Percentiles rank a stretch among this genome's conserved stretches.
Conservation (phyloP, 2,797 vertebrate genomes). For the Paedocypris micromegethes region DNA sequence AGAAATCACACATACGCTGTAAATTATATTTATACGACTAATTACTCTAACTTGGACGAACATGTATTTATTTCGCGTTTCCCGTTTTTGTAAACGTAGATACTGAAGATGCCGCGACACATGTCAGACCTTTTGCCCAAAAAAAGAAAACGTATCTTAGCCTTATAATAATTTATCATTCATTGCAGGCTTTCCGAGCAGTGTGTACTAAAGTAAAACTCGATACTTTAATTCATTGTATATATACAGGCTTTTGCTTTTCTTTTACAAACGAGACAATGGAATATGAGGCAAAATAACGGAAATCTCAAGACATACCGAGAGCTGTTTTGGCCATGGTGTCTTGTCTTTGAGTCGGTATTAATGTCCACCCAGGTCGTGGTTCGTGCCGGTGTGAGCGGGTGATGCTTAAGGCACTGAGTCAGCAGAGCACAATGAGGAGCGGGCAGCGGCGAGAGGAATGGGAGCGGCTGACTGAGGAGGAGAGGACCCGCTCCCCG, state of each 20-base stretch:
- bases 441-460: constrained; percentile 50
- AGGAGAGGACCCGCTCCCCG: constrained; percentile 36
- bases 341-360: constrained; percentile 46
- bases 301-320: constrained; percentile 58
- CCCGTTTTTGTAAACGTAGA: background rate
- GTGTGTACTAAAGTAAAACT: too few species aligned
- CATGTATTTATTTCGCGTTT: background rate
- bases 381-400: constrained; percentile 56
- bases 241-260: background rate
- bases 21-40: background rate
- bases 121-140: too few species aligned
- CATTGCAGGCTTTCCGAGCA: too few species aligned
- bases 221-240: background rate
- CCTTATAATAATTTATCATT: too few species aligned
- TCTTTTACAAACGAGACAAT: background rate
- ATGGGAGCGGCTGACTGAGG: constrained; percentile 49
- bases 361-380: constrained; percentile 55
- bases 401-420: constrained; percentile 76
- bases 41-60: background rate
- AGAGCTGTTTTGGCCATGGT: constrained; percentile 73
- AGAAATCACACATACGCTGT: too few species aligned
- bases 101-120: too few species aligned
- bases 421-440: constrained; percentile 68
- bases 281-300: background rate
- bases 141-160: too few species aligned